Percentiles rank a stretch among this genome's conserved stretches.
These are phyloP conservation scores for Aldabrachelys gigantea DNA, from an alignment of 2,113 vertebrate species.

Conservation along the genomic window DNA sequence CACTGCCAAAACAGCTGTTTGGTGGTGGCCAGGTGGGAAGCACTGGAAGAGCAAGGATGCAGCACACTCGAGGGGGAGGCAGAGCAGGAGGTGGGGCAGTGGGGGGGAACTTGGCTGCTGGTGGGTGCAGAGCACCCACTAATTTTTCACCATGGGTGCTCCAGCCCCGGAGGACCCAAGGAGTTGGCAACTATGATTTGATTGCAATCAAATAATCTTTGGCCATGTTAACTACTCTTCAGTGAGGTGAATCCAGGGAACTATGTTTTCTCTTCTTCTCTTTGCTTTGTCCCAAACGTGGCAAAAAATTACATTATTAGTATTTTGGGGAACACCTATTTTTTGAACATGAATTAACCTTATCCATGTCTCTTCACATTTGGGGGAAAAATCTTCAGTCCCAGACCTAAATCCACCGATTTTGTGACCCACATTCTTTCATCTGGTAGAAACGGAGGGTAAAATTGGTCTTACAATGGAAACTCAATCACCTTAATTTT, in stretches of 20 bases:
- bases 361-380: neutral
- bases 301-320: neutral
- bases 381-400: neutral
- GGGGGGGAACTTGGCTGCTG: too few relatives aligned
- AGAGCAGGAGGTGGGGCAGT: too few relatives aligned
- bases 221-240: neutral
- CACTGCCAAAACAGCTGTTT: too few relatives aligned
- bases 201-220: neutral
- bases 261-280: neutral
- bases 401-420: neutral
- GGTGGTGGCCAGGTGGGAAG: too few relatives aligned
- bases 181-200: neutral
- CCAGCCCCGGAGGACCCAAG: too few relatives aligned
- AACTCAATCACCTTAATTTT: neutral
- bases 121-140: too few relatives aligned
- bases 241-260: neutral
- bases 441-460: neutral
- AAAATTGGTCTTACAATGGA: neutral
- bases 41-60: too few relatives aligned
- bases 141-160: too few relatives aligned
- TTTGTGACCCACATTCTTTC: neutral
- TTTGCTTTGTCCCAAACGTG: neutral
- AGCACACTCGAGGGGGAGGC: too few relatives aligned
- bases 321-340: rapidly evolving
- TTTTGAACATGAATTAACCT: neutral